phyloP scores from a whole-genome alignment of 2,113 vertebrate species.

The Nothoprocta perdicaria region DNA sequence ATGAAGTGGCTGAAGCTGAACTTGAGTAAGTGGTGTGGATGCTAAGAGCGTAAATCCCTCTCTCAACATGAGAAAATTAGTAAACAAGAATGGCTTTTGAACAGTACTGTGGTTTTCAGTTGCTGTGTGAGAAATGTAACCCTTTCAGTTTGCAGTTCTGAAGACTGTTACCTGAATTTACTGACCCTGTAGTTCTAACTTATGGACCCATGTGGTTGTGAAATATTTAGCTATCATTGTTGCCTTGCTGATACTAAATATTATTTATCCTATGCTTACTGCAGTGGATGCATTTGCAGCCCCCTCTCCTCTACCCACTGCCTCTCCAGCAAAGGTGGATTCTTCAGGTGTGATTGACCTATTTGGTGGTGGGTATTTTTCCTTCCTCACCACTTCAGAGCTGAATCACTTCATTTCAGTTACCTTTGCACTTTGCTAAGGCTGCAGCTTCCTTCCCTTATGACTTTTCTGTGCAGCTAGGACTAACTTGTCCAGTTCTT shows the following conservation, averaged over 20 bases:
- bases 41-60: neutral
- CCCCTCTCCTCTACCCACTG: slow-evolving; percentile 84
- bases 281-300: slow-evolving; percentile 90
- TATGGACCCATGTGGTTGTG: neutral
- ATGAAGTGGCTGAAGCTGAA: neutral
- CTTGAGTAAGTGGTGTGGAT: neutral
- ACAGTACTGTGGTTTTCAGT: slow-evolving; percentile 17
- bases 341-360: slow-evolving; percentile 93
- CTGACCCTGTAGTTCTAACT: neutral
- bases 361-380: slow-evolving; percentile 91
- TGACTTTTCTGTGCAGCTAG: neutral
- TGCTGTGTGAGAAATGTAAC: slow-evolving; percentile 57
- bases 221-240: slow-evolving; percentile 63
- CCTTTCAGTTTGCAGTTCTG: slow-evolving; percentile 51
- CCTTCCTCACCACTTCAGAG: slow-evolving; percentile 60
- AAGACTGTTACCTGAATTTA: slow-evolving; percentile 20
- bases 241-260: slow-evolving; percentile 64
- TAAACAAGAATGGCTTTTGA: neutral
- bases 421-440: slow-evolving; percentile 38
- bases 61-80: neutral
- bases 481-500: slow-evolving; percentile 7
- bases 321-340: slow-evolving; percentile 90
- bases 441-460: neutral
- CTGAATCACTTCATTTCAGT: slow-evolving; percentile 45
- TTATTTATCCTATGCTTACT: slow-evolving; percentile 79